Base-by-base conservation (phyloP, 2,797 vertebrate species). In the Galaxias olidus region DNA sequence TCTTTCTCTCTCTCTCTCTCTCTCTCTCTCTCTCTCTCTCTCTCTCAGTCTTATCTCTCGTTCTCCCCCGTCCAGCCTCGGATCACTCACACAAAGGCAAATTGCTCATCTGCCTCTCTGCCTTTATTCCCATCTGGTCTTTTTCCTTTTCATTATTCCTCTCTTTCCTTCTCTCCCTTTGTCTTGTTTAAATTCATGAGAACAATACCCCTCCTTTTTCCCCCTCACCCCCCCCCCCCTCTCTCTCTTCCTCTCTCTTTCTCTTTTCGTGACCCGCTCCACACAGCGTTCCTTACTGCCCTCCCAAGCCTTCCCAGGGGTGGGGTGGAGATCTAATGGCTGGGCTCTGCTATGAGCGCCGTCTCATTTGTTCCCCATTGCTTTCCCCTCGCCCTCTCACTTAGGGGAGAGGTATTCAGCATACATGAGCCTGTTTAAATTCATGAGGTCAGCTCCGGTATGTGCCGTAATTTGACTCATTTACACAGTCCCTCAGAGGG, bases 361-460 rank as follows among this genome's bases (percentile, higher is more conserved):
- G 6, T 30, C 6, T 30, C 30, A 30, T 30, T 2, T 30, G 30
- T 30, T 30, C 30, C 30, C 30, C 2, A 30, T 30, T 30, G 6
- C 6, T 30, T 30, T 30, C 65, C 50, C 52, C 64, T 62, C 61
- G 59, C 49, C 0, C 4, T 79, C 75, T 66, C 67, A 68, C 68
- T 74, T 76, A 75, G 66, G 30, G 30, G 30, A 6, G 30, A 6
- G 30, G 63, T 73, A 80, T 88, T 84, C 81, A 74, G 71, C 80
- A 88, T 84, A 84, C 77, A 85, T 82, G 84, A 87, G 81, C 73
- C 79, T 87, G 78, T 90, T 88, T 87, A 87, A 87, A 88, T 89
- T 87, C 84, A 89, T 81, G 82, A 84, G 81, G 80, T 84, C 84
- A 84, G 66, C 63, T 50, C 12, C 61, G 70, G 75, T 73, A 61